Evolutionary conservation across 2,888 invertebrate genomes (phyloP).

Genomic region (Alloplasta piceator): DNA sequence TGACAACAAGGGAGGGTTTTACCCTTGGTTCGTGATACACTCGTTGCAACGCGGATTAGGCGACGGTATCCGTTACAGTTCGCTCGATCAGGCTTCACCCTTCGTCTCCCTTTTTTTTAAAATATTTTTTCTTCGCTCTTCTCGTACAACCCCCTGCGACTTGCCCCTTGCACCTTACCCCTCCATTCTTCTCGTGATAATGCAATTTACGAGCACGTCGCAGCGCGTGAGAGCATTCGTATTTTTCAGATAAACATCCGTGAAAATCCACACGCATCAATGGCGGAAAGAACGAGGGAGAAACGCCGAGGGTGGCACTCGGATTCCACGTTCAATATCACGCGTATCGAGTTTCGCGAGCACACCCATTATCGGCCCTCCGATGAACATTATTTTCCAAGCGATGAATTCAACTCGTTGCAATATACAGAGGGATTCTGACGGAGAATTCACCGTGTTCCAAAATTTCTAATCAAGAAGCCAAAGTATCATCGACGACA

Average conservation of each 20-base stretch:
- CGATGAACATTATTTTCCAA: conserved; percentile 44
- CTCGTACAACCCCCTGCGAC: conserved; percentile 1
- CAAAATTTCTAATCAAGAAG: no score
- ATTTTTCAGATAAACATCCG: conserved; percentile 42
- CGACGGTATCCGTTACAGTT: conserved; percentile 51
- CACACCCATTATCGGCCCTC: conserved; percentile 28
- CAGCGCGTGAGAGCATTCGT: conserved; percentile 51
- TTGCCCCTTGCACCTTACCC: conserved; percentile 19
- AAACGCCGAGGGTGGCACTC: background rate
- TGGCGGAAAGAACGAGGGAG: conserved; percentile 3
- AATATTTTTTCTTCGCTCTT: background rate
- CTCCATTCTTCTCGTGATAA: conserved; percentile 16
- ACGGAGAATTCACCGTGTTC: no score
- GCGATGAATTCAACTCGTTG: conserved; percentile 29
- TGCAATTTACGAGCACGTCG: conserved; percentile 18
- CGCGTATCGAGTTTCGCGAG: conserved; percentile 56
- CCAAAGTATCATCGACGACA: no score
- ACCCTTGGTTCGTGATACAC: conserved; percentile 51
- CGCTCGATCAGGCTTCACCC: conserved; percentile 55
- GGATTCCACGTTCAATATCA: conserved; percentile 27
- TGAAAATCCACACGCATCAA: background rate
- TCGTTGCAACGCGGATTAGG: conserved; percentile 54
- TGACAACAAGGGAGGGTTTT: background rate
- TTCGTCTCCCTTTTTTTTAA: conserved; percentile 33
- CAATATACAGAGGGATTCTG: no score